Percentiles rank a stretch among this genome's conserved stretches.
Evolutionary conservation across 2,888 invertebrate species (phyloP).

Genomic region (Rhagium mordax): DNA sequence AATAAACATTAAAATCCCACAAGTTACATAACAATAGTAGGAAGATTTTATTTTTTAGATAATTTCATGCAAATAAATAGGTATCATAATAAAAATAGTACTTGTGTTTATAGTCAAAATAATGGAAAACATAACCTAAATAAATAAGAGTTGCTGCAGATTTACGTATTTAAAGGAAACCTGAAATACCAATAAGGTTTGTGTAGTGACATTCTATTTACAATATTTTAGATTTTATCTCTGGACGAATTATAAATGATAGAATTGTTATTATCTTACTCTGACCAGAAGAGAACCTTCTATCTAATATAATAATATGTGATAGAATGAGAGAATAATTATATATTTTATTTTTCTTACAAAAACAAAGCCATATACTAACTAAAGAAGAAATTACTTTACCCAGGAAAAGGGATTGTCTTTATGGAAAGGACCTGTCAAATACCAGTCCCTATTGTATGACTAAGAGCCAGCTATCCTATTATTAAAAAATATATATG

Average conservation of each 20-base stretch:
- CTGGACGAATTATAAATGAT: neutral
- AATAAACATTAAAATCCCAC: too few species aligned
- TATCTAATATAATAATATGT: slow-evolving; percentile 1
- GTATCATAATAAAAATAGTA: too few species aligned
- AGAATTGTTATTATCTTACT: slow-evolving; percentile 15
- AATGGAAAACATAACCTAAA: too few species aligned
- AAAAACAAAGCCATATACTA: slow-evolving; percentile 33
- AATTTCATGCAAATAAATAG: too few species aligned
- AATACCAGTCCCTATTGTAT: slow-evolving; percentile 11
- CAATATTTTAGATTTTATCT: slow-evolving; percentile 9
- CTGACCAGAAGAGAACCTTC: slow-evolving; percentile 8
- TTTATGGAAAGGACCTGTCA: slow-evolving; percentile 17
- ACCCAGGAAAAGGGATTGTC: slow-evolving; percentile 7
- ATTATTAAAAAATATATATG: neutral
- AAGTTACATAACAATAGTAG: too few species aligned
- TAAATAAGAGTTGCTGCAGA: too few species aligned
- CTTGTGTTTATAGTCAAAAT: too few species aligned
- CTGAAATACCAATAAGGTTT: neutral
- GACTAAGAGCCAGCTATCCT: neutral
- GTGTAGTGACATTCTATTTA: neutral
- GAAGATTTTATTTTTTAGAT: too few species aligned
- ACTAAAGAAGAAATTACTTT: slow-evolving; percentile 8
- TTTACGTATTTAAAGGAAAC: neutral
- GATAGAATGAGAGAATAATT: slow-evolving; percentile 20
- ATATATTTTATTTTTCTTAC: slow-evolving; percentile 15